Evolutionary conservation across 2,888 invertebrate species (phyloP), one percentile per base, ranked within the genome.

Genomic region (Deladenus siricidicola): DNA sequence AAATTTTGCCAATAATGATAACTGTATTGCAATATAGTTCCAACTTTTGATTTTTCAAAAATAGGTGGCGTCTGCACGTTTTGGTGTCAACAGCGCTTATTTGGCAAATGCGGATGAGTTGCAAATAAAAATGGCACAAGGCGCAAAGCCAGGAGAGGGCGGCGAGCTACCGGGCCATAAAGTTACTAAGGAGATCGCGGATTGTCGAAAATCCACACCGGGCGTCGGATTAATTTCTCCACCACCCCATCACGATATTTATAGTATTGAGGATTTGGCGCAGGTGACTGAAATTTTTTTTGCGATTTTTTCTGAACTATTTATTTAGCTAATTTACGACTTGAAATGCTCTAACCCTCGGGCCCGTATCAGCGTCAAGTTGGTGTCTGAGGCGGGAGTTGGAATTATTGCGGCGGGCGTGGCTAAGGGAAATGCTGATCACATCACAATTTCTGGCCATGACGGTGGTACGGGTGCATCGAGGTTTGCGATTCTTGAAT

Each of bases 381-480:
- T 98, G 26, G 98, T 98, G 1, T 96, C 96, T 0, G 96, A 98
- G 83, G 92, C 93, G 3, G 96, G 96, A 1, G 96, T 98, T 0
- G 96, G 98, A 0, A 93, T 98, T 1, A 91, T 98, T 0, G 98
- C 98, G n/a, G 87, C 94, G 6, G 98, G 98, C 28, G 96, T 96
- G 19, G 93, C 92, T 44, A 94, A 94, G 88, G 92, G 92, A 51
- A 96, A 96, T 83, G 93, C 93, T 0, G 96, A 96, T 79, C 96
- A 96, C 81, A 90, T 98, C 72, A 92, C 92, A 28, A 93, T 98
- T 70, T 94, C 94, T 0, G 98, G 98, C 0, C 96, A 98, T 82
- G 98, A 98, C 83, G 98, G 98, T 64, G 96, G 98, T 56, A 98
- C 98, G 19, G 98, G 98, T 34, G 98, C 96, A 49, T 75, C 75